Percentiles rank a stretch among this genome's conserved stretches.
Evolutionary conservation across 2,113 vertebrate genomes (phyloP).

Genomic region (Greenwoodochromis staneri): DNA sequence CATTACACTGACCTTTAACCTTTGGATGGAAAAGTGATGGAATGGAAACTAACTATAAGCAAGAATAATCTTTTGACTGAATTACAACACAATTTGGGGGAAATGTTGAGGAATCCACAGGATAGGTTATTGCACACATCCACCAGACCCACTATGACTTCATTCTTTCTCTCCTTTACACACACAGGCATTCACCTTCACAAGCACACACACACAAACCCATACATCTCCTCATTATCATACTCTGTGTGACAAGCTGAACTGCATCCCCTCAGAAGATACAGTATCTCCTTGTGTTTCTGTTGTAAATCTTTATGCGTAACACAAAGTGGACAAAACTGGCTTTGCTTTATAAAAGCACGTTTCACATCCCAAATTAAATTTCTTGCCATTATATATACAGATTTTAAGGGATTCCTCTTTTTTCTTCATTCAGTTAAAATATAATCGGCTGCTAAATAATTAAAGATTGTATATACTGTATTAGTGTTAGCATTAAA

Average conservation of each 20-base stretch:
- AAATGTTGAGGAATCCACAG: neutral
- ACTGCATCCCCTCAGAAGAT: neutral
- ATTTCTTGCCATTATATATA: neutral
- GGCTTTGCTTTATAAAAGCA: neutral
- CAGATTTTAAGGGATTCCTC: neutral
- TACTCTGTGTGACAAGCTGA: neutral
- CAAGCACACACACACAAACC: neutral
- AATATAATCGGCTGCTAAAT: neutral
- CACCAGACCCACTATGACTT: neutral
- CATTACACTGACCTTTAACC: neutral
- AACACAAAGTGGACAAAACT: neutral
- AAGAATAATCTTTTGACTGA: neutral
- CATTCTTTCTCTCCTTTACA: neutral
- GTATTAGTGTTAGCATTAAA: neutral
- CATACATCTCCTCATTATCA: neutral
- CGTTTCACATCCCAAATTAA: neutral
- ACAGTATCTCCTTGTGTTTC: neutral
- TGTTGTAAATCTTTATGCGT: neutral
- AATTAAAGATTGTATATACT: neutral
- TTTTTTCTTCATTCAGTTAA: neutral
- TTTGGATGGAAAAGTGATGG: neutral
- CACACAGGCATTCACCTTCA: neutral
- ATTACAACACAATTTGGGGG: neutral
- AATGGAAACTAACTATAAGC: neutral
- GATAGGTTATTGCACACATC: neutral